These are phyloP conservation scores for Todus mexicanus DNA, from an alignment of 2,797 vertebrate species.

Conservation along the genomic window DNA sequence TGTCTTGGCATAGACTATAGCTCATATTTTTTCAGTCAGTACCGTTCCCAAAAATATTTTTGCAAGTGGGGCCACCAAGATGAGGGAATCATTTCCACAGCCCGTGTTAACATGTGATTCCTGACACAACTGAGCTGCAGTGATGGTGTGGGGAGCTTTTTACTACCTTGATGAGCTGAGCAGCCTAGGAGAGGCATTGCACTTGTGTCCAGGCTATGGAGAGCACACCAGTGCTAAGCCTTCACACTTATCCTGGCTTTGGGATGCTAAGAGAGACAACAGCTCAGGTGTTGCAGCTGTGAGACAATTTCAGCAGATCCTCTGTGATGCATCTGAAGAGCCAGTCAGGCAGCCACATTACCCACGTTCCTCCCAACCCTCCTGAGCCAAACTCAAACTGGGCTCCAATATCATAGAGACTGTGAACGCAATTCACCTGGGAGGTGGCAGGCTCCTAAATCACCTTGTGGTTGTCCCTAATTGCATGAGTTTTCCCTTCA, in stretches of 20 bases:
- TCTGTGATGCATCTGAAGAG: neutral
- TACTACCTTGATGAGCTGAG: neutral
- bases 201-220: accelerated
- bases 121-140: neutral
- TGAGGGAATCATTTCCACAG: neutral
- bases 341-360: accelerated
- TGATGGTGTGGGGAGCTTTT: accelerated
- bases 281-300: neutral
- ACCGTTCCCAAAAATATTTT: constrained; percentile 52
- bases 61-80: constrained; percentile 11
- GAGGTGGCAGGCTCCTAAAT: neutral
- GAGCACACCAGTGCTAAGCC: neutral
- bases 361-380: accelerated
- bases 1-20: constrained; percentile 39
- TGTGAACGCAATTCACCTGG: neutral
- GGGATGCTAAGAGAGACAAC: neutral
- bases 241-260: neutral
- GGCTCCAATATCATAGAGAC: neutral
- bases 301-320: neutral
- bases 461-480: neutral
- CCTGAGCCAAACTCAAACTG: accelerated
- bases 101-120: neutral
- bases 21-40: constrained; percentile 28
- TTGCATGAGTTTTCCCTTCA: neutral
- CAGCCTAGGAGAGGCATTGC: neutral